These are phyloP conservation scores for Cyanoramphus novaezelandiae DNA, from an alignment of 2,113 vertebrate species.

Conservation along the genomic window DNA sequence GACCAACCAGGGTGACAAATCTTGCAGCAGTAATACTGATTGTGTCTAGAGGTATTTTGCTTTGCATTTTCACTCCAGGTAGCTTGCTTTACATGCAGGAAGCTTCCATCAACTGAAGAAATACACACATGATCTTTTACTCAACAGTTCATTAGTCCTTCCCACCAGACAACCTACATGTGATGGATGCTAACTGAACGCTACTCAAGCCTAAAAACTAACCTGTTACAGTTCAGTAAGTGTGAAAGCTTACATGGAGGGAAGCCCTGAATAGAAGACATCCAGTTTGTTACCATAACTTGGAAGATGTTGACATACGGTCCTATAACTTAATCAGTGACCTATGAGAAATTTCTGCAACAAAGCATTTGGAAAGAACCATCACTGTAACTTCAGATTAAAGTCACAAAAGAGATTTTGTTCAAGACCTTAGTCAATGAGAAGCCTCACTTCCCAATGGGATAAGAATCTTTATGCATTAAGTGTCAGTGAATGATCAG, in stretches of 20 bases:
- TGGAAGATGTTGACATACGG: neutral
- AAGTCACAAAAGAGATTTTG: neutral
- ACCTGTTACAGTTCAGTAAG: neutral
- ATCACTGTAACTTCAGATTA: neutral
- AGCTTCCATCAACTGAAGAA: neutral
- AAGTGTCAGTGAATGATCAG: neutral
- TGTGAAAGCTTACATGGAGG: neutral
- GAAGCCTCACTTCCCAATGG: neutral
- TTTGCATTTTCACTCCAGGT: neutral
- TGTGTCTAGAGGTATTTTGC: neutral
- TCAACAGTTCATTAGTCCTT: neutral
- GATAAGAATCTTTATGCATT: neutral
- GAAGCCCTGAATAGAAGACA: neutral
- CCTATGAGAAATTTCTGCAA: neutral
- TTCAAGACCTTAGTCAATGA: neutral
- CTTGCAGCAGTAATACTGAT: neutral
- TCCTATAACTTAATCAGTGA: neutral
- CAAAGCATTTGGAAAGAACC: neutral
- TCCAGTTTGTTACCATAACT: neutral
- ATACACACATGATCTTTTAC: fast-evolving
- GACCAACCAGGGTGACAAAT: neutral
- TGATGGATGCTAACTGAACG: neutral
- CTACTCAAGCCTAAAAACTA: neutral
- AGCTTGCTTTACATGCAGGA: neutral
- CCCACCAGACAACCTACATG: neutral